These are phyloP conservation scores for Lepidostoma basale DNA, from an alignment of 1,140 invertebrate genomes.

Conservation along the genomic window DNA sequence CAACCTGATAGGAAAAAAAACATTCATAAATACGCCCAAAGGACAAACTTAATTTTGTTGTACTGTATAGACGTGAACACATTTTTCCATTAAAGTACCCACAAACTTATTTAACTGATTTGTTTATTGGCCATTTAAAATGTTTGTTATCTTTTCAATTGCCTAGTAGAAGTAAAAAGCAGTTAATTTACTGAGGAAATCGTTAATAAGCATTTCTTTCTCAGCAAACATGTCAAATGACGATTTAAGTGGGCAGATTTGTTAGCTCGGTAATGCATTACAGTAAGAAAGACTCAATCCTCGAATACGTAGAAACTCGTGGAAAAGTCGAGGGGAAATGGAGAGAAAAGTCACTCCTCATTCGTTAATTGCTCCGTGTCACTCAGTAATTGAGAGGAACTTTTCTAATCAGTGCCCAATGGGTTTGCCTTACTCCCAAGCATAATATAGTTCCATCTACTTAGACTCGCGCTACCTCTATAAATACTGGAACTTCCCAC, in stretches of 20 bases:
- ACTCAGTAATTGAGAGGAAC: not conserved
- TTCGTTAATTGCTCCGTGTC: not conserved
- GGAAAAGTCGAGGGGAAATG: conserved; percentile 2
- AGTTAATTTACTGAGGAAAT: conserved; percentile 30
- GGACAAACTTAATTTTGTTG: too few relatives aligned
- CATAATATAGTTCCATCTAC: not conserved
- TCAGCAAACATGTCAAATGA: conserved; percentile 43
- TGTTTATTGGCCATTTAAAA: too few relatives aligned
- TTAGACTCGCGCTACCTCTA: not conserved
- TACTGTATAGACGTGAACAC: too few relatives aligned
- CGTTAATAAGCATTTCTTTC: conserved; percentile 41
- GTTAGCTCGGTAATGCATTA: conserved; percentile 41
- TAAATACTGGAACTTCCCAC: conserved; percentile 32
- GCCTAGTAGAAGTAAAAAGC: too few relatives aligned
- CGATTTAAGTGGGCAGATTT: conserved; percentile 44
- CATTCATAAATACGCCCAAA: too few relatives aligned
- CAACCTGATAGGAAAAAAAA: too few relatives aligned
- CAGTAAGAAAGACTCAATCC: conserved; percentile 23
- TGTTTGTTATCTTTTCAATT: too few relatives aligned
- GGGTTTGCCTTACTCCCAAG: not conserved
- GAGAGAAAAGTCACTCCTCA: not conserved
- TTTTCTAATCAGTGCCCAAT: conserved; percentile 16
- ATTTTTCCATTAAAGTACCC: too few relatives aligned
- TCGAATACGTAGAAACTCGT: not conserved
- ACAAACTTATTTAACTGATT: too few relatives aligned